A percentile compares a stretch with the other conserved stretches of the same genome.
Evolutionary conservation across 2,888 invertebrate genomes (phyloP).

Genomic region (Volucella zonaria): DNA sequence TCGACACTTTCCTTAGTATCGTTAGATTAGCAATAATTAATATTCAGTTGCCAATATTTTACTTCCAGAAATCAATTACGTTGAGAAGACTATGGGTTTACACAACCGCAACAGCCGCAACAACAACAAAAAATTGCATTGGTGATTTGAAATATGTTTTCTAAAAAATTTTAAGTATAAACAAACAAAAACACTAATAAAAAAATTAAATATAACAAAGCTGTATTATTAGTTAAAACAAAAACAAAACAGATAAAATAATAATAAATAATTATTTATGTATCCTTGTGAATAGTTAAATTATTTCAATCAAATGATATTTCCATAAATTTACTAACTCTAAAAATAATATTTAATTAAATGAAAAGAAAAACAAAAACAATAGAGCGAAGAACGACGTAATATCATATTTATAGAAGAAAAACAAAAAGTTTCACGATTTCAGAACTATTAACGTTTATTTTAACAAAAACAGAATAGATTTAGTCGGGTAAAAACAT

Average conservation of each 20-base stretch:
- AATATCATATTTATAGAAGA: slow-evolving; percentile 70
- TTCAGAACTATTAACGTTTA: slow-evolving; percentile 61
- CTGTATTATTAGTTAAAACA: slow-evolving; percentile 71
- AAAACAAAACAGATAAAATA: slow-evolving; percentile 44
- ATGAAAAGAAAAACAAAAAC: neutral
- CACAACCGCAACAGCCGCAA: slow-evolving; percentile 53
- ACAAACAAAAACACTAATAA: slow-evolving; percentile 37
- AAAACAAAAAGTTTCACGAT: slow-evolving; percentile 43
- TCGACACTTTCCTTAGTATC: neutral
- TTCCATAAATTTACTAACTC: slow-evolving; percentile 66
- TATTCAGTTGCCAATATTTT: slow-evolving; percentile 4
- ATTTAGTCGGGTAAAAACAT: slow-evolving; percentile 50
- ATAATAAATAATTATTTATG: slow-evolving; percentile 67
- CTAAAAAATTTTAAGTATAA: slow-evolving; percentile 53
- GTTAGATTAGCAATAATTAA: neutral
- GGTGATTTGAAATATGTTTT: slow-evolving; percentile 69
- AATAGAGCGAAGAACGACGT: slow-evolving; percentile 59
- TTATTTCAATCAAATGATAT: slow-evolving; percentile 72
- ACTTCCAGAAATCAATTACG: slow-evolving; percentile 80
- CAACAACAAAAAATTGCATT: slow-evolving; percentile 56
- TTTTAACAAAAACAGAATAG: slow-evolving; percentile 50
- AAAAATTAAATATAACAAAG: slow-evolving; percentile 30
- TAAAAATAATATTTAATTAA: slow-evolving; percentile 57
- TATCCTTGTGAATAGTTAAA: slow-evolving; percentile 74
- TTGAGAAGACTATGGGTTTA: slow-evolving; percentile 74